These are phyloP conservation scores for Athetis lepigone DNA, from an alignment of 2,888 invertebrate genomes.

Conservation along the genomic window DNA sequence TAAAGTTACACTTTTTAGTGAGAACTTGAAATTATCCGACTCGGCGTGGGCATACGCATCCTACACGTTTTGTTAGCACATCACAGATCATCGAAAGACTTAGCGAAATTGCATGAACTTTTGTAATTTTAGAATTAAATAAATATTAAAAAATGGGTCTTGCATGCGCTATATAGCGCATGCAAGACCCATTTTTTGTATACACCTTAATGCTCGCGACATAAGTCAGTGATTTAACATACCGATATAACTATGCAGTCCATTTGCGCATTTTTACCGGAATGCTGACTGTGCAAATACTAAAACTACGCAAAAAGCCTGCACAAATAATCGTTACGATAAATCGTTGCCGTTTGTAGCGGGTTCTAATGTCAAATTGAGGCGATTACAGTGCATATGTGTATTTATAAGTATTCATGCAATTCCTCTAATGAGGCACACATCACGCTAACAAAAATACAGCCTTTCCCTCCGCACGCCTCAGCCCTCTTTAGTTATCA, in stretches of 20 bases:
- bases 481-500: slow-evolving; percentile 43
- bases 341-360: no score
- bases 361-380: neutral
- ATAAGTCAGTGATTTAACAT: no score
- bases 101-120: slow-evolving; percentile 77
- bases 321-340: no score
- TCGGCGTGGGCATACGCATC: slow-evolving; percentile 68
- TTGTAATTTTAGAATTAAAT: slow-evolving; percentile 48
- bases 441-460: slow-evolving; percentile 83
- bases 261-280: no score
- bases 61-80: slow-evolving; percentile 81
- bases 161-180: slow-evolving; percentile 11
- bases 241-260: no score
- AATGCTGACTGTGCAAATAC: no score
- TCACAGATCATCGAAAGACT: slow-evolving; percentile 82
- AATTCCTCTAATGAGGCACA: slow-evolving; percentile 83
- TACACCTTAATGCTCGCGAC: no score
- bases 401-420: slow-evolving; percentile 65
- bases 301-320: no score
- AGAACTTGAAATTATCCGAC: slow-evolving; percentile 62
- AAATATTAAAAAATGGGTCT: slow-evolving; percentile 43
- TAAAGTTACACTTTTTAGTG: slow-evolving; percentile 51
- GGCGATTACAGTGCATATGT: slow-evolving; percentile 1
- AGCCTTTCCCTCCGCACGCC: slow-evolving; percentile 73
- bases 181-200: no score